Evolutionary conservation across 2,797 vertebrate species (phyloP).

Genomic region (Menidia menidia): DNA sequence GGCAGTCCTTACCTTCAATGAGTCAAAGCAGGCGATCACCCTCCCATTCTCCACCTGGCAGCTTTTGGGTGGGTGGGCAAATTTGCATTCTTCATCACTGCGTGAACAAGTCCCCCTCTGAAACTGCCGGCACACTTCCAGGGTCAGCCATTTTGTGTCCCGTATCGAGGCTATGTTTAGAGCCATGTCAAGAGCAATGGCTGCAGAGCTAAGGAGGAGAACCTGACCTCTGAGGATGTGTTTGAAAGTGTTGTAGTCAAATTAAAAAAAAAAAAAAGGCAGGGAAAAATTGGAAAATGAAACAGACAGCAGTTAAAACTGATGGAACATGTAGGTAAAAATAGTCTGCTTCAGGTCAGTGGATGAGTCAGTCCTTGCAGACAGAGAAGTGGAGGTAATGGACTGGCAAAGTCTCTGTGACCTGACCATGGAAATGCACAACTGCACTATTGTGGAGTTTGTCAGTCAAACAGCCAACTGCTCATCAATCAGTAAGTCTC

Average conservation of each 20-base stretch:
- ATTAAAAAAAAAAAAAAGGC: conserved; percentile 30
- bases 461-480: conserved; percentile 76
- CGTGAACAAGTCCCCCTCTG: conserved; percentile 97
- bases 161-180: conserved; percentile 94
- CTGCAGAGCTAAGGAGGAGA: conserved; percentile 43
- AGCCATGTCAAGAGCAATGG: conserved; percentile 85
- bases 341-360: conserved; percentile 54
- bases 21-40: conserved; percentile 98
- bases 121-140: conserved; percentile 97
- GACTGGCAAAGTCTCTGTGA: conserved; percentile 70
- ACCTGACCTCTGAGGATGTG: conserved; percentile 46
- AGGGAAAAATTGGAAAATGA: conserved; percentile 26
- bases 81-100: conserved; percentile 98
- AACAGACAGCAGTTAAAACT: conserved; percentile 49
- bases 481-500: conserved; percentile 85
- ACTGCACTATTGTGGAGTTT: conserved; percentile 45
- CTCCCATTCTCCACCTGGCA: conserved; percentile 98
- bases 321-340: conserved; percentile 51
- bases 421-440: conserved; percentile 66
- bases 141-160: conserved; percentile 97
- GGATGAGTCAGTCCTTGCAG: conserved; percentile 57
- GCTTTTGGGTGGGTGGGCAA: conserved; percentile 97
- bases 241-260: conserved; percentile 32
- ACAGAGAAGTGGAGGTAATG: conserved; percentile 53
- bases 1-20: conserved; percentile 90